Base-by-base conservation (phyloP, 2,888 invertebrate genomes). In the Globia sparganii region DNA sequence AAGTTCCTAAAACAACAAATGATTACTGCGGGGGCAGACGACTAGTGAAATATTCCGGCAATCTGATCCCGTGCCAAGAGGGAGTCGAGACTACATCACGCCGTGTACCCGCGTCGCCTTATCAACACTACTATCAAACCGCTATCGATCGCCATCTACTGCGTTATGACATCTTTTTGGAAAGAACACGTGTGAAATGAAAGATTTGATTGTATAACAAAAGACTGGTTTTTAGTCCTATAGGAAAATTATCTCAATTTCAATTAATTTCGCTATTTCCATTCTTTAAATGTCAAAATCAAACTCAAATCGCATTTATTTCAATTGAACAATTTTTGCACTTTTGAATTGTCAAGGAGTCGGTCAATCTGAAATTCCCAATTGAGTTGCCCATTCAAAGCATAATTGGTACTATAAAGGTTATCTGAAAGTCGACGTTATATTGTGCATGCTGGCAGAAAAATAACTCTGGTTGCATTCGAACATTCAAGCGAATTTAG, bases 11-110 rank as follows among this genome's bases (percentile, higher is more conserved):
- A 62, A 74, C n/a, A n/a, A n/a, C n/a, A 71, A 72, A 68, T 72
- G 34, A 49, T 37, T 21, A 59, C 31, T 77, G 84, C 79, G 80
- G 77, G 83, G 82, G 80, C 75, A 31, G 77, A 65, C 70, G 72
- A 75, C 80, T 73, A 75, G 77, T 61, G 69, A 82, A 83, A 79
- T 84, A 82, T 82, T 84, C 71, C 28, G 70, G 49, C 53, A n/a
- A 78, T 77, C 84, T 87, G 90, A 87, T 78, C 62, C 21, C 58
- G 49, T 87, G 90, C 90, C 90, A 90, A 89, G 77, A 69, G 40
- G n/a, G 21, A 40, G 70, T 28, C 18, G 77, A 25, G 73, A 82
- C 74, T 87, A 75, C 56, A 81, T 87, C 86, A 74, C 79, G 18
- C 2, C 37, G 53, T n/a, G 64, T 40, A 56, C 71, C 64, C 53